Base-by-base conservation (phyloP, 2,797 vertebrate species). In the Sebastiscus tertius region DNA sequence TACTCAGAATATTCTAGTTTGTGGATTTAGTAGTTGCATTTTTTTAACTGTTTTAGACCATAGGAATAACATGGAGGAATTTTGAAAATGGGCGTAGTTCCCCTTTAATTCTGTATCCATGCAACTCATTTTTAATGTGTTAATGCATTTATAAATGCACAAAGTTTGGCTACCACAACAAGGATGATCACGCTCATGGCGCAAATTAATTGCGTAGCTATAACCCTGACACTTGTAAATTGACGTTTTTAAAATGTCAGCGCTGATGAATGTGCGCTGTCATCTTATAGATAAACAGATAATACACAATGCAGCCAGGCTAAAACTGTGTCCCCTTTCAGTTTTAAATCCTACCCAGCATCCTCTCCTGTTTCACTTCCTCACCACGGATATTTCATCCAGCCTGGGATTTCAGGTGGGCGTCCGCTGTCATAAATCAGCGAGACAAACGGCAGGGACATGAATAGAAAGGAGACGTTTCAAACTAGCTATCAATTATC, bases 401-500 rank as follows among this genome's bases (percentile, higher is more conserved):
- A 55, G 69, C 60, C 27, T 27, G 20, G 27, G 24, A 72, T 16
- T 74, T 60, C 29, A 34, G 67, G 66, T 27, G 29, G 66, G 42
- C 3, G 8, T 39, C 33, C 55, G 33, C 64, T 14, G 31, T 34
- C 75, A 74, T 84, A 26, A 81, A 75, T 83, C 79, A 80, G 69
- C 6, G 14, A 29, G 46, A 77, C 24, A 46, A 81, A 81, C 31
- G 54, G 33, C 31, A 24, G 34, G 33, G 72, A 79, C 61, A 66
- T 56, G 65, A 79, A 71, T 22, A 81, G 63, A 72, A 72, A 29
- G n/a, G 63, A 82, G 60, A 72, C 67, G 73, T 66, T 65, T 80
- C 63, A 69, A 66, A 66, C 52, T 2, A 34, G 59, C 77, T 22
- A 83, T 83, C 77, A 77, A 60, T 86, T 80, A 86, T 65, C 8